Percentiles rank a stretch among this genome's conserved stretches.
These are phyloP conservation scores for Mirounga angustirostris DNA, from an alignment of 2,113 vertebrate species.

Conservation along the genomic window DNA sequence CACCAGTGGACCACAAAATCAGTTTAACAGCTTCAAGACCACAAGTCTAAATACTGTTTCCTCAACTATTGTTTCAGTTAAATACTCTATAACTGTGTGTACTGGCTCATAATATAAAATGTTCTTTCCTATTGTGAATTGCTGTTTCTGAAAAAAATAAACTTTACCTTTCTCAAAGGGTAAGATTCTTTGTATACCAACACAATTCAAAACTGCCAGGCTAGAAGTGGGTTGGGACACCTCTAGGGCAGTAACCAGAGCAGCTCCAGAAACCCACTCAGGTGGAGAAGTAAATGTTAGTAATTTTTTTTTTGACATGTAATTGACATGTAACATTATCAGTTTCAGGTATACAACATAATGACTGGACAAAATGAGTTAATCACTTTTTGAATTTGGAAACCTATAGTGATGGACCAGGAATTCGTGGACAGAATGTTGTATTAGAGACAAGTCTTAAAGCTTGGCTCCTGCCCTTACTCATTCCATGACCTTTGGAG, in stretches of 20 bases:
- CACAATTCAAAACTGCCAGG: background rate
- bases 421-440: background rate
- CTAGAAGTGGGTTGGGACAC: background rate
- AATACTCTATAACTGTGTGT: background rate
- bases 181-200: background rate
- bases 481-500: background rate
- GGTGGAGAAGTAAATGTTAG: background rate
- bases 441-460: background rate
- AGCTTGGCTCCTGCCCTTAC: background rate
- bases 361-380: background rate
- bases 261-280: background rate
- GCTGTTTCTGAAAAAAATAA: background rate
- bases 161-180: background rate
- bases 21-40: too few species aligned
- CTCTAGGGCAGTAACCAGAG: background rate
- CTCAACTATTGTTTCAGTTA: conserved; percentile 1
- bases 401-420: background rate
- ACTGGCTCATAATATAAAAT: background rate
- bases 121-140: background rate
- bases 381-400: background rate
- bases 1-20: background rate
- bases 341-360: background rate
- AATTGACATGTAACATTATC: background rate
- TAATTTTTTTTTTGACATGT: background rate
- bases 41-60: conserved; percentile 15